Conservation (phyloP, 2,113 vertebrate species). For the Penelope pileata region DNA sequence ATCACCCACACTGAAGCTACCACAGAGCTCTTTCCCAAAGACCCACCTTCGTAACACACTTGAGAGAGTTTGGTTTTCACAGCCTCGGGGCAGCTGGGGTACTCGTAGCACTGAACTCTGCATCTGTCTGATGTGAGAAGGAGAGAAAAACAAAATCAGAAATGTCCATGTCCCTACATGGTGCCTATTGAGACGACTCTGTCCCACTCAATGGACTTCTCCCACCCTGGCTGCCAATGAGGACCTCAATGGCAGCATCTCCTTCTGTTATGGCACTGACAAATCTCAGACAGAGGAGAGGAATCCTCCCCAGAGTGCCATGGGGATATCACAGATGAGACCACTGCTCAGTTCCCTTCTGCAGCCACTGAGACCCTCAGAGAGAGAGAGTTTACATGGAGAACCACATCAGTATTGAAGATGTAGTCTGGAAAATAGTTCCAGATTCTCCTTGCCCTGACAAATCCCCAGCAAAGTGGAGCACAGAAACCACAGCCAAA, state of each 20-base stretch:
- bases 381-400: background rate
- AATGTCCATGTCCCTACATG: rapidly evolving
- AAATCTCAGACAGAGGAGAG: no score
- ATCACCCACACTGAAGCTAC: background rate
- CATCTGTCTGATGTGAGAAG: background rate
- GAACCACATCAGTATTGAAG: background rate
- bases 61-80: background rate
- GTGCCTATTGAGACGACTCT: rapidly evolving
- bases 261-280: rapidly evolving
- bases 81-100: background rate
- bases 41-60: background rate
- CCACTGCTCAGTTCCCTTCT: background rate
- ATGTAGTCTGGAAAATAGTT: background rate
- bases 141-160: background rate
- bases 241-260: background rate
- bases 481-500: no score
- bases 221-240: background rate
- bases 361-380: no score
- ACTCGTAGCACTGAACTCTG: background rate
- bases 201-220: background rate
- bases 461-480: background rate
- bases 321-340: background rate
- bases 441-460: background rate
- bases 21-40: background rate
- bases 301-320: background rate